A percentile compares a stretch with the other conserved stretches of the same genome.
Conservation (phyloP, 2,113 vertebrate species). For the Myocastor coypus region DNA sequence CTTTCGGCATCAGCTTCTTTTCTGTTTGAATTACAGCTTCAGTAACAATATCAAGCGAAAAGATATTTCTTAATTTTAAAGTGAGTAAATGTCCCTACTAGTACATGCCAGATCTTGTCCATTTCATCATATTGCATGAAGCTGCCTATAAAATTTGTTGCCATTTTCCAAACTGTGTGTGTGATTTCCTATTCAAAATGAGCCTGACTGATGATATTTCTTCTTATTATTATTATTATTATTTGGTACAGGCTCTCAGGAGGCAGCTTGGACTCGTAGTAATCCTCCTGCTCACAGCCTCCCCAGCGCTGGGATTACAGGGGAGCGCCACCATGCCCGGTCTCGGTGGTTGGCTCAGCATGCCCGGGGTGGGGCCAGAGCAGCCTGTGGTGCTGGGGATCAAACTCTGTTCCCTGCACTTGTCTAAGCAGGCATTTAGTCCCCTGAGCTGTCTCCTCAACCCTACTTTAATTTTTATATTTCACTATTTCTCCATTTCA, state of each 20-base stretch:
- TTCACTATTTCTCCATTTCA: conserved; percentile 54
- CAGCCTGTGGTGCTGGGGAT: too few relatives aligned
- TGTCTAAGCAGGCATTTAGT: too few relatives aligned
- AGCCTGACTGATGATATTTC: conserved; percentile 10
- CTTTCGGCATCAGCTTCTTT: conserved; percentile 26
- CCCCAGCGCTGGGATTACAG: too few relatives aligned
- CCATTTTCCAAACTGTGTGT: conserved; percentile 54
- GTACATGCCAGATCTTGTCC: not conserved
- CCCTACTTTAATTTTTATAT: conserved; percentile 38
- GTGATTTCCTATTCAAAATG: conserved; percentile 43
- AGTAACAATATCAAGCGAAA: conserved; percentile 1
- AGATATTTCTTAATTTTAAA: conserved; percentile 45
- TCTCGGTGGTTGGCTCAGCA: too few relatives aligned
- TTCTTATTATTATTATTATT: not conserved
- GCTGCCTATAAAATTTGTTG: conserved; percentile 48
- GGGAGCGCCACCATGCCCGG: too few relatives aligned
- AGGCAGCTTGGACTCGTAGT: too few relatives aligned
- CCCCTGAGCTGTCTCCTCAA: too few relatives aligned
- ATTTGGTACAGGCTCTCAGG: too few relatives aligned
- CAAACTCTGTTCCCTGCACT: too few relatives aligned
- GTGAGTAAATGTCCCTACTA: not conserved
- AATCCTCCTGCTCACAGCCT: too few relatives aligned
- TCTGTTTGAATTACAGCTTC: conserved; percentile 44
- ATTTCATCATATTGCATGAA: not conserved
- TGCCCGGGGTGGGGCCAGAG: too few relatives aligned